Evolutionary conservation across 2,888 invertebrate species (phyloP).

Genomic region (Drosophila subsilvestris): DNA sequence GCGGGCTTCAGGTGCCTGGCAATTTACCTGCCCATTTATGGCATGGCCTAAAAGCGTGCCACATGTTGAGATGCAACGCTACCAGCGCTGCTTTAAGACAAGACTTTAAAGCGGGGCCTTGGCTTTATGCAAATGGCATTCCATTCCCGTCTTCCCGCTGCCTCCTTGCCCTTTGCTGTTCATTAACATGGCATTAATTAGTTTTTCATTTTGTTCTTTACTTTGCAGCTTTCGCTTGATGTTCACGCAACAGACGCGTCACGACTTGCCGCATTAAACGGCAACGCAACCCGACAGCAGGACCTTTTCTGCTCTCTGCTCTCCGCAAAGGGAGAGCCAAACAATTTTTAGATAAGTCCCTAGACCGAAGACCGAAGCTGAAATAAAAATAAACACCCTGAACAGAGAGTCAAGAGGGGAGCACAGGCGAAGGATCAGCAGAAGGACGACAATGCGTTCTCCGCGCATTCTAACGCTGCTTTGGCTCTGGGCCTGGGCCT

Average conservation of each 20-base stretch:
- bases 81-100: slow-evolving; percentile 28
- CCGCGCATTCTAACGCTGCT: slow-evolving; percentile 55
- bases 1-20: slow-evolving; percentile 55
- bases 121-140: slow-evolving; percentile 24
- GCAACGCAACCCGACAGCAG: slow-evolving; percentile 32
- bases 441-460: slow-evolving; percentile 63
- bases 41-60: slow-evolving; percentile 52
- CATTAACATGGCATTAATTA: slow-evolving; percentile 70
- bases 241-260: slow-evolving; percentile 48
- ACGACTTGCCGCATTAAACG: slow-evolving; percentile 52
- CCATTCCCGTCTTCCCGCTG: slow-evolving; percentile 12
- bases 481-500: slow-evolving; percentile 44
- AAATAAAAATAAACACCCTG: slow-evolving; percentile 54
- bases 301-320: slow-evolving; percentile 22
- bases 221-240: slow-evolving; percentile 57
- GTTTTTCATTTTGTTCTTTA: slow-evolving; percentile 48
- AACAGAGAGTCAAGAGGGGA: slow-evolving; percentile 34
- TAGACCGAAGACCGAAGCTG: slow-evolving; percentile 51
- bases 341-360: slow-evolving; percentile 54
- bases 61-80: slow-evolving; percentile 36
- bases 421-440: slow-evolving; percentile 24
- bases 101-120: slow-evolving; percentile 15
- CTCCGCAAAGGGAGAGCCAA: slow-evolving; percentile 31
- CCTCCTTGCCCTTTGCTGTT: slow-evolving; percentile 26
- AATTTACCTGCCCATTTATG: slow-evolving; percentile 66